Evolutionary conservation across 1,140 invertebrate genomes (phyloP).

Genomic region (Scaptomyza montana): DNA sequence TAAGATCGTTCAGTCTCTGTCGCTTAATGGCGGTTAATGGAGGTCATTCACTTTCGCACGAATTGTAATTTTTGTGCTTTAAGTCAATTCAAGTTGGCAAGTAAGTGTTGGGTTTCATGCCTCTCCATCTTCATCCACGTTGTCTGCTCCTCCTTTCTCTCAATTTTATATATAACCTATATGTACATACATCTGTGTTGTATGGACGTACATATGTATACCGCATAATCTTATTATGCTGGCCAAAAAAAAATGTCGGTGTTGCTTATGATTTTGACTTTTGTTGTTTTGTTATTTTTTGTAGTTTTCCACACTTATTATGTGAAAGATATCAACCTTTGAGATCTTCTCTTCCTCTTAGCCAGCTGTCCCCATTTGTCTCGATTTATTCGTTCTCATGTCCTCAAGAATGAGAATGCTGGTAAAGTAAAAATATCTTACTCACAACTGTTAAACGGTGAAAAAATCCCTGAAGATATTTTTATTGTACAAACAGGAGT

Average conservation of each 20-base stretch:
- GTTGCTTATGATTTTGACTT: constrained; percentile 63
- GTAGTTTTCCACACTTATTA: constrained; percentile 68
- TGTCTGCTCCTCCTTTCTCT: background rate
- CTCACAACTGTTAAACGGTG: too few relatives aligned
- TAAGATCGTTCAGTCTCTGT: constrained; percentile 10
- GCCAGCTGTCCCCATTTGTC: constrained; percentile 50
- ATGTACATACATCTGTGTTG: background rate
- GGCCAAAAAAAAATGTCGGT: constrained; percentile 48
- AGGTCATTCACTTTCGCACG: constrained; percentile 83
- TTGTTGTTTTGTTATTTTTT: constrained; percentile 56
- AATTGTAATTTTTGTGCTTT: constrained; percentile 77
- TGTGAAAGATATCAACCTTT: constrained; percentile 59
- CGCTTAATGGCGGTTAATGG: constrained; percentile 77
- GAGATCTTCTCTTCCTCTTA: background rate
- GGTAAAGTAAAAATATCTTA: too few relatives aligned
- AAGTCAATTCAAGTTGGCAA: constrained; percentile 70
- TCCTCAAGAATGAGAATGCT: constrained; percentile 4
- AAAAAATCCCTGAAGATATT: too few relatives aligned
- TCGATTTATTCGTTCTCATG: background rate
- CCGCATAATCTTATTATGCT: constrained; percentile 74
- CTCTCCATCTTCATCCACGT: constrained; percentile 31
- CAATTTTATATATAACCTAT: background rate
- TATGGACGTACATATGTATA: constrained; percentile 27
- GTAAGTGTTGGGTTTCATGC: constrained; percentile 49
- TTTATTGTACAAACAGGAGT: too few relatives aligned